These are phyloP conservation scores for Nilaparvata lugens DNA, from an alignment of 1,140 invertebrate genomes.

Conservation along the genomic window DNA sequence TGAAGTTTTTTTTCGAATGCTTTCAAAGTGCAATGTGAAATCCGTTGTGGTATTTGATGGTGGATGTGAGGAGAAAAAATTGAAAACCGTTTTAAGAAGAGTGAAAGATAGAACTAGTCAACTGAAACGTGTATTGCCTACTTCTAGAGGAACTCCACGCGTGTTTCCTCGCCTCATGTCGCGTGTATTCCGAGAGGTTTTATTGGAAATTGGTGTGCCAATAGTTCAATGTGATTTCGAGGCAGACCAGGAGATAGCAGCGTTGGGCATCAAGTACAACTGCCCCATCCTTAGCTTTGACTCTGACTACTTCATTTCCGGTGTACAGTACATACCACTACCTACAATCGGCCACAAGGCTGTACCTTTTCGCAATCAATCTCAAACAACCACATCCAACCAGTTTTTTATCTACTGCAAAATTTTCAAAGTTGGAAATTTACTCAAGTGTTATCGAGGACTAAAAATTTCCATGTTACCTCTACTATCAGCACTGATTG, in stretches of 20 bases:
- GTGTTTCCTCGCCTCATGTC: slow-evolving; percentile 60
- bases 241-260: slow-evolving; percentile 76
- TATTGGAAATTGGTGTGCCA: slow-evolving; percentile 51
- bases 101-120: slow-evolving; percentile 47
- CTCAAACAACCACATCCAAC: background rate
- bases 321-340: slow-evolving; percentile 70
- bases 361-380: slow-evolving; percentile 6
- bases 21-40: slow-evolving; percentile 60
- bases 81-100: slow-evolving; percentile 55
- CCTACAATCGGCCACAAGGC: slow-evolving; percentile 45
- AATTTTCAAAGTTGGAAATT: slow-evolving; percentile 60
- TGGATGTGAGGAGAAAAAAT: slow-evolving; percentile 62
- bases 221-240: slow-evolving; percentile 69
- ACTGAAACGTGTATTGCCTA: slow-evolving; percentile 4
- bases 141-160: slow-evolving; percentile 17
- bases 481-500: slow-evolving; percentile 64
- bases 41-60: slow-evolving; percentile 78
- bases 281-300: slow-evolving; percentile 83
- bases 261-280: slow-evolving; percentile 58
- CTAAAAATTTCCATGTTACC: slow-evolving; percentile 57
- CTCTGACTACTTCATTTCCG: slow-evolving; percentile 86
- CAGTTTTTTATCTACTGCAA: slow-evolving; percentile 45
- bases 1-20: slow-evolving; percentile 58
- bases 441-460: slow-evolving; percentile 53
- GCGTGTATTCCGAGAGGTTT: slow-evolving; percentile 58